Base-by-base conservation (phyloP, 2,113 vertebrate genomes). In the Solea senegalensis region DNA sequence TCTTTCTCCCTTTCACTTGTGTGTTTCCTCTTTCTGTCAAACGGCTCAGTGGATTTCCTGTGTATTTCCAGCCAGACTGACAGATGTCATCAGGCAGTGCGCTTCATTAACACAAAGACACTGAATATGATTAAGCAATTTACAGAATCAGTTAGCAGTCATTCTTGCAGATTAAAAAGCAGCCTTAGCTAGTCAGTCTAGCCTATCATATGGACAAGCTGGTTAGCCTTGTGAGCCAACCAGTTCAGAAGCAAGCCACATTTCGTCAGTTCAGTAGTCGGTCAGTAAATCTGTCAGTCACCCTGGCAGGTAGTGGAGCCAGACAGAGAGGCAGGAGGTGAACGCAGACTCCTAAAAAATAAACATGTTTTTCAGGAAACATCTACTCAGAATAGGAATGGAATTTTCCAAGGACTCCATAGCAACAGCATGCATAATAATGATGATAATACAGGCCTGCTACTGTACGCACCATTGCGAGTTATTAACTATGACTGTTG, bases 341-440 rank as follows among this genome's bases (percentile, higher is more conserved):
- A 2, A 11, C 12, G 52, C 60, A 84, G 65, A 73, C 76, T 53
- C 45, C 46, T 16, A 77, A 70, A 82, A 87, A 87, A 89, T 57
- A 90, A 90, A 90, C 88, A 88, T 92, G 87, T 91, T 91, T 90
- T 91, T 88, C 83, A 87, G 86, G 86, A 85, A 84, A 78, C 63
- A 55, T 78, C 68, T 58, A 70, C 53, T 3, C 41, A 59, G 67
- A 72, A 45, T 12, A 54, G 27, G 46, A 50, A n/a, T 67, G 84
- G 88, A 89, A 90, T 88, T 86, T 92, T 90, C 90, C 91, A 82
- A 41, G 49, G 72, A 72, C 67, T 55, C 69, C 40, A 65, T 28
- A 65, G 51, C 61, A 84, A 77, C 44, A 83, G 78, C 21, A 72
- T n/a, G 21, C 9, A 49, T 15, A 60, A 56, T 60, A 55, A 66